Evolutionary conservation across 2,113 vertebrate genomes (phyloP), one percentile per base, ranked within the genome.

Genomic region (Corythoichthys haematopterus): DNA sequence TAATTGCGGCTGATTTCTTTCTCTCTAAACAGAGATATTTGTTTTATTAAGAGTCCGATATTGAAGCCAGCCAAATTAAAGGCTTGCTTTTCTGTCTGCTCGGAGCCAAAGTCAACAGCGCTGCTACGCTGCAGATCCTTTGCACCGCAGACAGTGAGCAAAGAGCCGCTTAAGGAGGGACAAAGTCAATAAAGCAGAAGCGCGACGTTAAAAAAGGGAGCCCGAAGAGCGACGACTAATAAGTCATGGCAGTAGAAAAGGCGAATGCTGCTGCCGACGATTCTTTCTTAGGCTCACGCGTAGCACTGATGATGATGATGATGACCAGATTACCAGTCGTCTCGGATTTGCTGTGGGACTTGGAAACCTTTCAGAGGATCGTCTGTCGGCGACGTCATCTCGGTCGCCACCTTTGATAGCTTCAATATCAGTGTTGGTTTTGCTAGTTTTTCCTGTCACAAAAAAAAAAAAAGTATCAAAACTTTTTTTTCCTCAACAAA

Each of bases 1-100:
- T 88, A 87, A 88, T 85, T 83, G 80, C 58, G 81, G 71, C 72
- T 77, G 82, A 84, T 88, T 89, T 89, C 75, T 89, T 82, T 84
- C 85, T 90, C 76, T 91, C 78, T 78, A 89, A 91, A 89, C 87
- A 90, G 77, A 87, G 88, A 84, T 91, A 90, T 91, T 92, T 92
- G 89, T 91, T 92, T 92, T 91, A 91, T 91, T 88, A 91, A 86
- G 79, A 78, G 73, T 85, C 80, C 79, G 78, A 85, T 84, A 81
- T 85, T 82, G 84, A 91, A 90, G 85, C 82, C 85, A 88, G 88
- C 88, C 82, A 85, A 91, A 91, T 90, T 88, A 92, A 89, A 91
- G 90, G 88, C 88, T 90, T 78, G 40, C 74, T 80, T 92, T 90
- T 90, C 85, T 82, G 70, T 81, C 78, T 76, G 76, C 63, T n/a